phyloP scores from a whole-genome alignment of 23 tunicate species.

The Pegea sp. region DNA sequence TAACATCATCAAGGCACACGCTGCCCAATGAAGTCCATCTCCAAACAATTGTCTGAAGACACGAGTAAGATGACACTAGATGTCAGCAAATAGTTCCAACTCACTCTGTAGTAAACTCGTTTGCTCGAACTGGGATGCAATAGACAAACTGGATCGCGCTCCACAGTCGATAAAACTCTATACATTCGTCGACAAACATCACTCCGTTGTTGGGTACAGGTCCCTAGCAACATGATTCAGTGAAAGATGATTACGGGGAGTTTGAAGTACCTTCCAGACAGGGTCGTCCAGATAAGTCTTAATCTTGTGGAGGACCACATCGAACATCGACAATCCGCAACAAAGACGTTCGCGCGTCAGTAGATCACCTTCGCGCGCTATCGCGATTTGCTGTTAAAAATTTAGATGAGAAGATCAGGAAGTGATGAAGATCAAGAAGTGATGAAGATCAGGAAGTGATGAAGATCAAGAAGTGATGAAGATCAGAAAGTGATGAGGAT shows the following conservation, averaged over 20 bases:
- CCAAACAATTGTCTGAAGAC: constrained; percentile 77
- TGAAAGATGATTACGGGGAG: neutral
- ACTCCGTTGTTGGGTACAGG: constrained; percentile 79
- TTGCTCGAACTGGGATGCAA: constrained; percentile 72
- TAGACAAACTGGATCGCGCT: constrained; percentile 93
- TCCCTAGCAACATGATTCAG: too few relatives aligned
- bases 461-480: too few relatives aligned
- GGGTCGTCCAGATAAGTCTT: constrained; percentile 68
- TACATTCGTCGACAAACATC: constrained; percentile 93
- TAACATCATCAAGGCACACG: constrained; percentile 60
- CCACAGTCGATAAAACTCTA: constrained; percentile 84
- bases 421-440: too few relatives aligned
- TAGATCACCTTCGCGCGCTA: constrained; percentile 80
- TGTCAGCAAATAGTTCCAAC: too few relatives aligned
- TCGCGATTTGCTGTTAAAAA: constrained; percentile 51
- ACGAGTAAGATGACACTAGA: too few relatives aligned
- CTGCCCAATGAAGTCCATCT: constrained; percentile 93
- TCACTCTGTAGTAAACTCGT: constrained; percentile 73
- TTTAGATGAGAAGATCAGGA: too few relatives aligned
- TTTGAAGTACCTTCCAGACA: constrained; percentile 33
- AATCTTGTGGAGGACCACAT: constrained; percentile 57
- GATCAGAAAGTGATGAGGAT: too few relatives aligned
- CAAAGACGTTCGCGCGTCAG: constrained; percentile 85
- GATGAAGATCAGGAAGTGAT: too few relatives aligned
- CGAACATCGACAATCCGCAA: constrained; percentile 92